phyloP scores from a whole-genome alignment of 1,140 invertebrate species.

The Aphaenogaster ashmeadi region DNA sequence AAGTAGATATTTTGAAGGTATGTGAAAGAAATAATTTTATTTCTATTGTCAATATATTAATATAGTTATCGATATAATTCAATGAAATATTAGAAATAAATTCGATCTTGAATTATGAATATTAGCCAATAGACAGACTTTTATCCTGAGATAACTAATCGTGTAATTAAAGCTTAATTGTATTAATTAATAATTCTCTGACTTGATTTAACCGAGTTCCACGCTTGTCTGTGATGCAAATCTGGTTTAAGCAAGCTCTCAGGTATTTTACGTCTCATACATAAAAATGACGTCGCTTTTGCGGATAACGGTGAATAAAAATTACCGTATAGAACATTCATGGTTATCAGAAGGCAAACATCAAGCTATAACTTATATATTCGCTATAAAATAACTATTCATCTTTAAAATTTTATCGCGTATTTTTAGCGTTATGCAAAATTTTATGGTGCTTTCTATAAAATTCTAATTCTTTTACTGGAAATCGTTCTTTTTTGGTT shows the following conservation, averaged over 20 bases:
- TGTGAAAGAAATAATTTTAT: background rate
- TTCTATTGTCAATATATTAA: background rate
- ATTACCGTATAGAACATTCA: slow-evolving; percentile 25
- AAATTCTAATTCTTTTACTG: background rate
- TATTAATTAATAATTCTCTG: slow-evolving; percentile 47
- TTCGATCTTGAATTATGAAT: background rate
- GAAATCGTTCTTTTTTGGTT: background rate
- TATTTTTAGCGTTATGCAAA: background rate
- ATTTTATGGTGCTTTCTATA: background rate
- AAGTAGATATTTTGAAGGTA: background rate
- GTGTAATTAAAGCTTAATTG: slow-evolving; percentile 28
- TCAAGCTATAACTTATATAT: background rate
- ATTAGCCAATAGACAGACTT: background rate
- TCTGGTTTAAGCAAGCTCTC: slow-evolving; percentile 27
- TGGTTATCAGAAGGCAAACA: background rate
- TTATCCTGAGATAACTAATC: background rate
- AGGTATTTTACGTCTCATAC: slow-evolving; percentile 40
- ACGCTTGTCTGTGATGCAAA: slow-evolving; percentile 32
- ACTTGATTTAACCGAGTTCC: slow-evolving; percentile 36
- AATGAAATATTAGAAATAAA: background rate
- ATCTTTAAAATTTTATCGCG: background rate
- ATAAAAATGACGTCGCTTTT: slow-evolving; percentile 52
- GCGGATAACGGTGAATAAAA: slow-evolving; percentile 22
- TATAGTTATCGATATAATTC: background rate
- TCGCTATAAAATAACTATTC: slow-evolving; percentile 26